A percentile compares a stretch with the other conserved stretches of the same genome.
Conservation (phyloP, 2,888 invertebrate species). For the Sarcophaga subvicina region DNA sequence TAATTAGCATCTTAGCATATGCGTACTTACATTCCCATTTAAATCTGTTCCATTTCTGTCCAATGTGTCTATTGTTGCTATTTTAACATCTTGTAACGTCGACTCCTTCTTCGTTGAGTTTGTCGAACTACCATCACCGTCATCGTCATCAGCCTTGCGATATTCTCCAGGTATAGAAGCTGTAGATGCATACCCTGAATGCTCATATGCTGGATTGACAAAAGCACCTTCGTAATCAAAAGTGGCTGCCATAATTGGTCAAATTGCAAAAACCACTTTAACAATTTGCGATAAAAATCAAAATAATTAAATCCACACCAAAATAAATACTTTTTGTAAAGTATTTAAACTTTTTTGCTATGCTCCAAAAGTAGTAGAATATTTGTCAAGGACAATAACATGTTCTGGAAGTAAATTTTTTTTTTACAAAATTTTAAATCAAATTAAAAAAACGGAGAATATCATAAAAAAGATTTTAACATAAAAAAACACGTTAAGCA, state of each 20-base stretch:
- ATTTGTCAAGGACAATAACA: constrained; percentile 68
- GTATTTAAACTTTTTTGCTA: constrained; percentile 65
- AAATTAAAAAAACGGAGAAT: background rate
- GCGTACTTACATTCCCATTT: constrained; percentile 59
- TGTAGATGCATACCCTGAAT: constrained; percentile 57
- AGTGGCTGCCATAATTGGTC: constrained; percentile 50
- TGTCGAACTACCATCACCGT: background rate
- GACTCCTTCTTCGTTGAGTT: constrained; percentile 20
- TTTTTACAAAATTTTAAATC: background rate
- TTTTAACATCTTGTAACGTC: constrained; percentile 1
- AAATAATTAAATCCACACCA: background rate
- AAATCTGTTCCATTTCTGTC: constrained; percentile 33
- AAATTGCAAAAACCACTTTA: constrained; percentile 6
- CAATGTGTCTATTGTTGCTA: constrained; percentile 14
- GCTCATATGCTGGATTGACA: constrained; percentile 65
- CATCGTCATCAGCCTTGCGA: constrained; percentile 54
- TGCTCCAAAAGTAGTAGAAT: constrained; percentile 66
- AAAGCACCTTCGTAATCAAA: constrained; percentile 59
- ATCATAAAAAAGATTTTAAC: background rate
- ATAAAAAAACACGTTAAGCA: background rate
- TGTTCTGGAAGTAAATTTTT: constrained; percentile 50
- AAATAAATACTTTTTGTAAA: background rate
- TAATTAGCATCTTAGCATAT: too few relatives aligned
- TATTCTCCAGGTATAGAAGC: constrained; percentile 71
- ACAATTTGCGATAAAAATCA: background rate